phyloP scores from a whole-genome alignment of 2,888 invertebrate species.

The Escarpia spicata region DNA sequence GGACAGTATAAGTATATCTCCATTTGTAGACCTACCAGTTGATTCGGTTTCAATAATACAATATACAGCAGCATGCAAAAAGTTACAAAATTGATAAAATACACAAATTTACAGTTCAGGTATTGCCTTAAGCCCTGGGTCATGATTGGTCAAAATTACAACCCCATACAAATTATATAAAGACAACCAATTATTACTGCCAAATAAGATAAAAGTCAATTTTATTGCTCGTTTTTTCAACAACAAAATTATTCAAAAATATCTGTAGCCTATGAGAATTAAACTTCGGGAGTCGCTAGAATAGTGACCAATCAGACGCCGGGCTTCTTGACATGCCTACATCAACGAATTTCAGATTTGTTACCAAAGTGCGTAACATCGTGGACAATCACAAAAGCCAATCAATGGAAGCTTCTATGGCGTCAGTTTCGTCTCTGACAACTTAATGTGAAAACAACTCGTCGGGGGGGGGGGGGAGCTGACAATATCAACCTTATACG shows the following conservation, averaged over 20 bases:
- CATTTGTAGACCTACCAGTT: background rate
- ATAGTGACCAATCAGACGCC: constrained; percentile 14
- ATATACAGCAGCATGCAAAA: constrained; percentile 8
- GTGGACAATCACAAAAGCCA: background rate
- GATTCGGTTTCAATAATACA: background rate
- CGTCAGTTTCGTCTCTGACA: background rate
- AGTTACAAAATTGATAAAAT: background rate
- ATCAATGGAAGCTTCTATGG: background rate
- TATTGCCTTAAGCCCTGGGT: background rate
- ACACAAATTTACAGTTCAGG: constrained; percentile 16
- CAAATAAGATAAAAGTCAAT: background rate
- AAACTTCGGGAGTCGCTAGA: background rate
- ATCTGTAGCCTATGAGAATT: background rate
- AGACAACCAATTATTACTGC: background rate
- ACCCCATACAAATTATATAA: background rate
- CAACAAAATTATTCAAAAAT: background rate
- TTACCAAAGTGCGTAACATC: background rate
- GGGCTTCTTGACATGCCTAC: constrained; percentile 1
- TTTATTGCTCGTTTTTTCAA: background rate
- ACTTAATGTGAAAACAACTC: background rate
- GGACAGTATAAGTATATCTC: background rate
- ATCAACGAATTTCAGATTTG: background rate
- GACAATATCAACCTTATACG: background rate
- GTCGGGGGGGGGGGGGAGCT: background rate
- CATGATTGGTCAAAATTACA: background rate